phyloP scores from a whole-genome alignment of 1,140 invertebrate genomes.

The Heliconius eleuchia region DNA sequence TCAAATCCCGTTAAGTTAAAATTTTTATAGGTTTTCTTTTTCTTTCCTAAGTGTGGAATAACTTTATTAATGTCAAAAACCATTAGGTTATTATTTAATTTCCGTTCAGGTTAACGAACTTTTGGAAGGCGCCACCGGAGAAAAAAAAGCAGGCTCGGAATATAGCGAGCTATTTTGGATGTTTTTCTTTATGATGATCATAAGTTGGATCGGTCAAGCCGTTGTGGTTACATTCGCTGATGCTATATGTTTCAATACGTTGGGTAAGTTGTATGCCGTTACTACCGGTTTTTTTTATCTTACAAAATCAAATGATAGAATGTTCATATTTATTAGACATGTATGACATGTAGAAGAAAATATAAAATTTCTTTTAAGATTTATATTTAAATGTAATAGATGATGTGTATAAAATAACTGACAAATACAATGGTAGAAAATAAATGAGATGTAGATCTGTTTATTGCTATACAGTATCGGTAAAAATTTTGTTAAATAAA shows the following conservation, averaged over 20 bases:
- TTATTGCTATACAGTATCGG: not conserved
- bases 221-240: conserved; percentile 91
- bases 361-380: too few species aligned
- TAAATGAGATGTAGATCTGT: not conserved
- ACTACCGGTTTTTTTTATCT: too few species aligned
- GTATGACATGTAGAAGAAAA: too few species aligned
- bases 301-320: not conserved
- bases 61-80: too few species aligned
- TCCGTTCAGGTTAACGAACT: conserved; percentile 60
- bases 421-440: too few species aligned
- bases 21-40: too few species aligned
- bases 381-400: too few species aligned
- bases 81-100: not conserved
- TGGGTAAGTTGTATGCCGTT: conserved; percentile 82
- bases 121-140: conserved; percentile 48
- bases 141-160: conserved; percentile 61
- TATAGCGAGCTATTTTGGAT: conserved; percentile 85
- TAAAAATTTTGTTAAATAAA: too few species aligned
- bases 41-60: too few species aligned
- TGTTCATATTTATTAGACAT: not conserved
- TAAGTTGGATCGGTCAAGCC: conserved; percentile 91
- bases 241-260: conserved; percentile 90
- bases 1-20: too few species aligned
- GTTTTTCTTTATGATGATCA: conserved; percentile 85
- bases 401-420: too few species aligned